Evolutionary conservation across 1,140 invertebrate species (phyloP).

Genomic region (Steinernema khuongi): DNA sequence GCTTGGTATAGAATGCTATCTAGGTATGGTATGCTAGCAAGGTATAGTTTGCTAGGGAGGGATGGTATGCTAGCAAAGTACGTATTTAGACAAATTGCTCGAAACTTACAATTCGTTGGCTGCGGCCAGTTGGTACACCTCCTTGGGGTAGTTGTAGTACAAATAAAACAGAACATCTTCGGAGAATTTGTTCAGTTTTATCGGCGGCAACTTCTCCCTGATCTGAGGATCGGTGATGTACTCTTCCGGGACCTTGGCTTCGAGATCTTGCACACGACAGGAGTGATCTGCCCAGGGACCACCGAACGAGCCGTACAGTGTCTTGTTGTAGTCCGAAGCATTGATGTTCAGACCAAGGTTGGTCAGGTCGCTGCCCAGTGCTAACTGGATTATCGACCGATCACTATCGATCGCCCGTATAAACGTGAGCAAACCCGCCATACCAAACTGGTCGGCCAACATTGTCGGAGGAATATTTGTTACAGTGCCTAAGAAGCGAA

Average conservation of each 20-base stretch:
- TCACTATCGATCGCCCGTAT: conserved; percentile 83
- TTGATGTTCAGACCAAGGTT: conserved; percentile 94
- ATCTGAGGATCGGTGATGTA: conserved; percentile 83
- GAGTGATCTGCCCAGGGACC: conserved; percentile 95
- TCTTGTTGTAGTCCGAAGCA: conserved; percentile 72
- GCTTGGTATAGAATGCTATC: no score
- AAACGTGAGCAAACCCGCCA: conserved; percentile 92
- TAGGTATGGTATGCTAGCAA: conserved; percentile 59
- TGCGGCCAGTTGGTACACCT: conserved; percentile 90
- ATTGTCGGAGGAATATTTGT: conserved; percentile 95
- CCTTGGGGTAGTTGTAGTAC: conserved; percentile 97
- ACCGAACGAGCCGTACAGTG: conserved; percentile 86
- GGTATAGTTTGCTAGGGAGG: not conserved
- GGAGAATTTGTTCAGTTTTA: conserved; percentile 91
- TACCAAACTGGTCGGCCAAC: conserved; percentile 98
- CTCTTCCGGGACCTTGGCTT: conserved; percentile 95
- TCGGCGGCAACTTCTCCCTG: conserved; percentile 73
- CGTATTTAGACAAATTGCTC: conserved; percentile 20
- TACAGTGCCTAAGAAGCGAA: conserved; percentile 66
- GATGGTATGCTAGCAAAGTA: no score
- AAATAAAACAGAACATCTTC: conserved; percentile 98
- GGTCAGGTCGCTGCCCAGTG: conserved; percentile 91
- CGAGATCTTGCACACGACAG: conserved; percentile 86
- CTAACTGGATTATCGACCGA: conserved; percentile 70
- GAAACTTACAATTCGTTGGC: conserved; percentile 86